A percentile compares a stretch with the other conserved stretches of the same genome.
These are phyloP conservation scores for Sesia bembeciformis DNA, from an alignment of 2,888 invertebrate genomes.

Conservation along the genomic window DNA sequence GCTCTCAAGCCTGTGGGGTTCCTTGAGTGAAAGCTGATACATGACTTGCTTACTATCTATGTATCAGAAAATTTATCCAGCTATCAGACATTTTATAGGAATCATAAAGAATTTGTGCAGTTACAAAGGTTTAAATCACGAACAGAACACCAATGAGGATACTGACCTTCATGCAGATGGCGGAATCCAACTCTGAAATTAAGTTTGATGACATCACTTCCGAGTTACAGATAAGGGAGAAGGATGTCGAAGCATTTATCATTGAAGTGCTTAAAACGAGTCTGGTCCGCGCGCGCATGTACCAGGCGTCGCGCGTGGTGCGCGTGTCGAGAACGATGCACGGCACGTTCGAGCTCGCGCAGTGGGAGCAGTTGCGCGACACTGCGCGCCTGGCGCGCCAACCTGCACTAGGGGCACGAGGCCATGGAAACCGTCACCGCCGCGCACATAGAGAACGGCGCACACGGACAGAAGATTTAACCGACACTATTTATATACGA, in stretches of 20 bases:
- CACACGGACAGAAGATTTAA: constrained; percentile 41
- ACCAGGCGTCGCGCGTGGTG: constrained; percentile 89
- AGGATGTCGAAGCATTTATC: constrained; percentile 96
- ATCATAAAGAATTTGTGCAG: constrained; percentile 93
- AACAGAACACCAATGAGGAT: constrained; percentile 96
- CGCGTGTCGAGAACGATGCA: constrained; percentile 95
- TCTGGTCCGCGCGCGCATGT: constrained; percentile 93
- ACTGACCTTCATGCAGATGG: constrained; percentile 97
- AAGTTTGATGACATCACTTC: constrained; percentile 90
- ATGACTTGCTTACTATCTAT: constrained; percentile 94
- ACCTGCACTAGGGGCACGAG: constrained; percentile 86
- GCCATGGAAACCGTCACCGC: constrained; percentile 85
- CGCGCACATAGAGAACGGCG: constrained; percentile 78
- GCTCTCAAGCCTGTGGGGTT: constrained; percentile 95
- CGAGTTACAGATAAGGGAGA: constrained; percentile 89
- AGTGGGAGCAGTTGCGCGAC: constrained; percentile 93
- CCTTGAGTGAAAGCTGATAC: constrained; percentile 94
- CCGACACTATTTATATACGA: not conserved
- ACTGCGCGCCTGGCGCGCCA: constrained; percentile 89
- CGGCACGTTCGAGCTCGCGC: constrained; percentile 92
- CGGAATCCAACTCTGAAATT: constrained; percentile 94
- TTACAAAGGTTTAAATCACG: constrained; percentile 90
- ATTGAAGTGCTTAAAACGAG: constrained; percentile 96
- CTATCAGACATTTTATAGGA: constrained; percentile 93
- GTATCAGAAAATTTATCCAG: constrained; percentile 95